Percentiles rank a stretch among this genome's conserved stretches.
Conservation (phyloP, 2,797 vertebrate species). For the Xiphophorus birchmanni region DNA sequence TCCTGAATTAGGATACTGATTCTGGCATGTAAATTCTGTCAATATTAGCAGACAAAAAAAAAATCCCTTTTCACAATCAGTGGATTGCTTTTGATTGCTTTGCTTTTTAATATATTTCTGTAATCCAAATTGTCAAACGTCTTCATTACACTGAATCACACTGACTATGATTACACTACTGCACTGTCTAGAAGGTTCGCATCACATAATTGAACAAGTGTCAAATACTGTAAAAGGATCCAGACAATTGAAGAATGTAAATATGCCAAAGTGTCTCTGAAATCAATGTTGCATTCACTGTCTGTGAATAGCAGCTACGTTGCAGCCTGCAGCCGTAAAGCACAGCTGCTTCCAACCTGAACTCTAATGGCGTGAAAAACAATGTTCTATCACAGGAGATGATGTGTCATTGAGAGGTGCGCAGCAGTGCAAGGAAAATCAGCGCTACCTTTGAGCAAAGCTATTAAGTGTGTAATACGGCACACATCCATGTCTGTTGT, state of each 20-base stretch:
- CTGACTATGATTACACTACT: slow-evolving; percentile 24
- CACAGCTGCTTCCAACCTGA: slow-evolving; percentile 40
- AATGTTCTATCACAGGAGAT: slow-evolving; percentile 42
- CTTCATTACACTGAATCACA: slow-evolving; percentile 53
- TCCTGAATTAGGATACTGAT: not conserved
- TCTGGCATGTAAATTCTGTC: not conserved
- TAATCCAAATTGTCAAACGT: slow-evolving; percentile 46
- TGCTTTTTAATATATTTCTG: slow-evolving; percentile 42
- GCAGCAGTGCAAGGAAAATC: slow-evolving; percentile 42
- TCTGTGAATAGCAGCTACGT: slow-evolving; percentile 26
- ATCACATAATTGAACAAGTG: slow-evolving; percentile 57
- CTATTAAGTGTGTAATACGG: slow-evolving; percentile 58
- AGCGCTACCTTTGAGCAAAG: slow-evolving; percentile 50
- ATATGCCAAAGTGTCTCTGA: slow-evolving; percentile 45
- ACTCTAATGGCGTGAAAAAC: slow-evolving; percentile 38
- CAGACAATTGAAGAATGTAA: slow-evolving; percentile 59
- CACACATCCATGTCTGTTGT: slow-evolving; percentile 21
- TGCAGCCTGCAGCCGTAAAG: slow-evolving; percentile 17
- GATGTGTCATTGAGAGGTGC: slow-evolving; percentile 31
- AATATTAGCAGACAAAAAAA: not conserved
- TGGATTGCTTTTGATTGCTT: slow-evolving; percentile 14
- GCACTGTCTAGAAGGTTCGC: slow-evolving; percentile 42
- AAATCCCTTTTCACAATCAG: not conserved
- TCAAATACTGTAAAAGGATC: slow-evolving; percentile 37
- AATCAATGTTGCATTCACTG: slow-evolving; percentile 22